Conservation (phyloP, 2,797 vertebrate species). For the Coccyzus lansbergi region DNA sequence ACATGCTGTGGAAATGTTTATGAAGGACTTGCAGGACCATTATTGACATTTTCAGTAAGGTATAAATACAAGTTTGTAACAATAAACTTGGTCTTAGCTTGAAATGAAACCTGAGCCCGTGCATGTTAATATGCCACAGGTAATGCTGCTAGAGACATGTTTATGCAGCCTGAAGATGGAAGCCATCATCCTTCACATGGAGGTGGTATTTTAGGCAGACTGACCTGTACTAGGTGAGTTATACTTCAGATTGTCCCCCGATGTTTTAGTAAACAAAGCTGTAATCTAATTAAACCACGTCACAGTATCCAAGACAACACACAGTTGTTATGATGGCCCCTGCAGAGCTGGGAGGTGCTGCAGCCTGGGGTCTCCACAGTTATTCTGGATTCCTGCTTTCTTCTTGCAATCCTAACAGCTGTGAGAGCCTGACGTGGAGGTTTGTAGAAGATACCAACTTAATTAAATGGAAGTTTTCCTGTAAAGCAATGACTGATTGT, state of each 20-base stretch:
- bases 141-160: rapidly evolving
- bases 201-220: background rate
- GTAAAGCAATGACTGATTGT: background rate
- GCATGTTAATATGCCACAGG: too few species aligned
- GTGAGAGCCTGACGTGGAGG: background rate
- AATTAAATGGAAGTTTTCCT: background rate
- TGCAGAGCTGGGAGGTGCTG: background rate
- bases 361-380: background rate
- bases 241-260: background rate
- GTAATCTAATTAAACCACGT: background rate
- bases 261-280: background rate
- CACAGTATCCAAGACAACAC: background rate
- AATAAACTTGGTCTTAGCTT: too few species aligned
- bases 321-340: background rate
- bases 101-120: too few species aligned
- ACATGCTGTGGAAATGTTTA: too few species aligned
- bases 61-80: too few species aligned
- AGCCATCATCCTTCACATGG: background rate
- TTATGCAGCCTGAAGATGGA: background rate
- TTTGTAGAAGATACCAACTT: background rate
- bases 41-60: too few species aligned
- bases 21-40: too few species aligned
- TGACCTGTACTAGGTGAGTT: background rate
- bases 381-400: background rate
- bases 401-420: background rate